phyloP scores from a whole-genome alignment of 2,797 vertebrate genomes.

The Molossus molossus region DNA sequence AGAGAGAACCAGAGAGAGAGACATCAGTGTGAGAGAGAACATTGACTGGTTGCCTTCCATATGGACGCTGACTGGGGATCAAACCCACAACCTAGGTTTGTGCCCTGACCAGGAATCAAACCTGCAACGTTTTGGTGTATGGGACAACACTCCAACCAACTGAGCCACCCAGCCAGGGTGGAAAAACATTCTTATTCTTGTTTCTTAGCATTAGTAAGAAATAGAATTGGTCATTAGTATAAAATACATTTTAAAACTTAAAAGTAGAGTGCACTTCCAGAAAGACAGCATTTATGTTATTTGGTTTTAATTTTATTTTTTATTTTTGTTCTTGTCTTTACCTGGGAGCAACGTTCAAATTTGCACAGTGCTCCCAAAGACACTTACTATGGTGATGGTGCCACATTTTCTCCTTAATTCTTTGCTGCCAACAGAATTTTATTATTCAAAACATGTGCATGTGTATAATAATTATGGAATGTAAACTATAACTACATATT shows the following conservation, averaged over 20 bases:
- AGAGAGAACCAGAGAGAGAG: too few species aligned
- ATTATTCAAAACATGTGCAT: background rate
- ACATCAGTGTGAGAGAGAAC: too few species aligned
- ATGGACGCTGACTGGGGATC: too few species aligned
- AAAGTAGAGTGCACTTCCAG: background rate
- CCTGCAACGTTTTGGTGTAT: background rate
- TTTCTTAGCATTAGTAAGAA: background rate
- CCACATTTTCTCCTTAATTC: constrained; percentile 4
- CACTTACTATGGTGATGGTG: background rate
- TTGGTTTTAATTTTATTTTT: constrained; percentile 12
- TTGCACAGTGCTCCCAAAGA: background rate
- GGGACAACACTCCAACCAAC: background rate
- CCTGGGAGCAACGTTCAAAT: background rate
- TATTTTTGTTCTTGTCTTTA: background rate
- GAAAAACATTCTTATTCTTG: background rate
- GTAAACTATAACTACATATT: background rate
- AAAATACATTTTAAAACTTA: constrained; percentile 13
- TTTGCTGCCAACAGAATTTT: constrained; percentile 21
- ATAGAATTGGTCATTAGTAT: background rate
- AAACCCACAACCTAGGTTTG: too few species aligned
- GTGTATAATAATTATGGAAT: background rate
- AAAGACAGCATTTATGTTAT: background rate
- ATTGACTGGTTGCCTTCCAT: background rate
- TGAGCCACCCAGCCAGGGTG: background rate
- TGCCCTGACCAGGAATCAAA: background rate